Evolutionary conservation across 2,113 vertebrate species (phyloP).

Genomic region (Petrocephalus zakoni): DNA sequence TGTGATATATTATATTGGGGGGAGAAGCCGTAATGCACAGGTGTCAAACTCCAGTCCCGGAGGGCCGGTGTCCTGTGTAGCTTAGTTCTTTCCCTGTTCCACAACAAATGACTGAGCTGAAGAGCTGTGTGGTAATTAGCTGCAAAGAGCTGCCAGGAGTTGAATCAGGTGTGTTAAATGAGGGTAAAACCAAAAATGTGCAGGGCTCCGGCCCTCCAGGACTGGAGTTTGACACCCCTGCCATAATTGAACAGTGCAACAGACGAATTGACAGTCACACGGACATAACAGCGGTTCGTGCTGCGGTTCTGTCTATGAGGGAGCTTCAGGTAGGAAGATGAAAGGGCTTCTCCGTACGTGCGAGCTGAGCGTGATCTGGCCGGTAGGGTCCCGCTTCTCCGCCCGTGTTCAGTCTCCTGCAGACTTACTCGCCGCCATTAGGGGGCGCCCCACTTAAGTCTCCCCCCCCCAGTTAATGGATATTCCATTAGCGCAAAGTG

Average conservation of each 20-base stretch:
- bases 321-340: neutral
- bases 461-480: neutral
- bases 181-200: too few species aligned
- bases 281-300: neutral
- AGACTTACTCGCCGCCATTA: neutral
- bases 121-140: too few species aligned
- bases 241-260: neutral
- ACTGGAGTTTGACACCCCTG: too few species aligned
- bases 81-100: too few species aligned
- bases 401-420: neutral
- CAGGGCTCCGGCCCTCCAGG: too few species aligned
- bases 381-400: neutral
- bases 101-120: too few species aligned
- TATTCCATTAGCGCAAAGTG: neutral
- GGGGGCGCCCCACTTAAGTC: neutral
- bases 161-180: too few species aligned
- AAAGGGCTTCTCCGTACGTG: neutral
- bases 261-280: neutral
- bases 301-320: neutral
- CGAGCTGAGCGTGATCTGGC: neutral
- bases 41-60: too few species aligned
- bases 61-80: too few species aligned
- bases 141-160: too few species aligned
- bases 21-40: too few species aligned
- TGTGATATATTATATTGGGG: too few species aligned